Percentiles rank a stretch among this genome's conserved stretches.
Evolutionary conservation across 2,888 invertebrate species (phyloP).

Genomic region (Eudemis profundana): DNA sequence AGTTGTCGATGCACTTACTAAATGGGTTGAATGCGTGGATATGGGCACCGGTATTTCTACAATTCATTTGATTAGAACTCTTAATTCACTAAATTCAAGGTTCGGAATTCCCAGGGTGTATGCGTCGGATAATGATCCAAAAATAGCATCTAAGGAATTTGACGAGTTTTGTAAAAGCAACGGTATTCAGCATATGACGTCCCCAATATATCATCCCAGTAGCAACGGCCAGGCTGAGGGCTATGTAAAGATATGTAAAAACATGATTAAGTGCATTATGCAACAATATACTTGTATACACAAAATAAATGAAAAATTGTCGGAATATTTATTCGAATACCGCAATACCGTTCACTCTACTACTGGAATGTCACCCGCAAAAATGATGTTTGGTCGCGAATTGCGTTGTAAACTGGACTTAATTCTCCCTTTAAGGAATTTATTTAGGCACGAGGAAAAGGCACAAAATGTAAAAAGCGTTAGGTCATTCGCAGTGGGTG

Average conservation of each 20-base stretch:
- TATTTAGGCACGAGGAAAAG: background rate
- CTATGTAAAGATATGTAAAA: constrained; percentile 32
- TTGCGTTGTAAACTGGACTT: constrained; percentile 6
- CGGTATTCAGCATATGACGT: constrained; percentile 47
- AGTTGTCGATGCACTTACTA: constrained; percentile 7
- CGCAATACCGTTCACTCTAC: constrained; percentile 9
- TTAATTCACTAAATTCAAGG: background rate
- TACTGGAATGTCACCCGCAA: background rate
- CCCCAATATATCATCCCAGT: constrained; percentile 48
- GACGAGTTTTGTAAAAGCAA: constrained; percentile 45
- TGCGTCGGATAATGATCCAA: constrained; percentile 49
- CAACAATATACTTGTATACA: background rate
- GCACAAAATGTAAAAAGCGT: background rate
- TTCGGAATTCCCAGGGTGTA: constrained; percentile 42
- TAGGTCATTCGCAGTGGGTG: constrained; percentile 1
- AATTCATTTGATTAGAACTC: background rate
- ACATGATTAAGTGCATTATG: constrained; percentile 2
- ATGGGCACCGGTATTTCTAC: constrained; percentile 36
- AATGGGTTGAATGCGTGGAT: constrained; percentile 24
- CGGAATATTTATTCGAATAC: constrained; percentile 18
- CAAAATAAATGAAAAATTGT: constrained; percentile 2
- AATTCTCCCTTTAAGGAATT: background rate
- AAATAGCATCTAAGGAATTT: constrained; percentile 46
- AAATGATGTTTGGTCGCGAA: constrained; percentile 1
- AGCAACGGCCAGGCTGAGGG: constrained; percentile 44